Evolutionary conservation across 2,113 vertebrate species (phyloP).

Genomic region (Crotophaga sulcirostris): DNA sequence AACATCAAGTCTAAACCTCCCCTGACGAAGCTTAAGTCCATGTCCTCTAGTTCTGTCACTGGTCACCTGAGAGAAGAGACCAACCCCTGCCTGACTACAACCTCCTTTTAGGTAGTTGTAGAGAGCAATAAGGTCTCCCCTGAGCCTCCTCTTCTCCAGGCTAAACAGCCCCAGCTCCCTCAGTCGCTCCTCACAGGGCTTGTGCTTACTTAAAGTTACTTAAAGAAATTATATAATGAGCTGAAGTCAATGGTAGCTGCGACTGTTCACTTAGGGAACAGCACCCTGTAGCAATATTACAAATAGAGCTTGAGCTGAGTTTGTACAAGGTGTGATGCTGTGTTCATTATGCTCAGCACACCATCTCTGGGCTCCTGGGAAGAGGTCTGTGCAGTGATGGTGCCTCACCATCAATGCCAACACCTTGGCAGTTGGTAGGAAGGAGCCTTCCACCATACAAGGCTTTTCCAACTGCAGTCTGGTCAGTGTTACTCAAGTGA

Average conservation of each 20-base stretch:
- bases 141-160: too few species aligned
- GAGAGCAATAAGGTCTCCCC: too few species aligned
- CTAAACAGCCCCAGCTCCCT: too few species aligned
- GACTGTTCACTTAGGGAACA: not conserved
- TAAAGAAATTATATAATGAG: not conserved
- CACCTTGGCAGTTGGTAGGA: not conserved
- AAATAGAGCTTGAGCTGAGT: fast-evolving
- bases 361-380: not conserved
- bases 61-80: too few species aligned
- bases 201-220: too few species aligned
- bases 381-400: not conserved
- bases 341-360: fast-evolving
- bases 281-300: not conserved
- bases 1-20: too few species aligned
- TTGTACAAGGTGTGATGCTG: not conserved
- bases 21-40: too few species aligned
- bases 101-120: too few species aligned
- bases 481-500: not conserved
- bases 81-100: too few species aligned
- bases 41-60: too few species aligned
- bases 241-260: not conserved
- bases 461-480: not conserved
- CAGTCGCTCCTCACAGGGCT: too few species aligned
- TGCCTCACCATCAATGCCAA: fast-evolving
- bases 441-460: not conserved